phyloP scores from a whole-genome alignment of 2,797 vertebrate genomes.

The Sebastes wilsoni region DNA sequence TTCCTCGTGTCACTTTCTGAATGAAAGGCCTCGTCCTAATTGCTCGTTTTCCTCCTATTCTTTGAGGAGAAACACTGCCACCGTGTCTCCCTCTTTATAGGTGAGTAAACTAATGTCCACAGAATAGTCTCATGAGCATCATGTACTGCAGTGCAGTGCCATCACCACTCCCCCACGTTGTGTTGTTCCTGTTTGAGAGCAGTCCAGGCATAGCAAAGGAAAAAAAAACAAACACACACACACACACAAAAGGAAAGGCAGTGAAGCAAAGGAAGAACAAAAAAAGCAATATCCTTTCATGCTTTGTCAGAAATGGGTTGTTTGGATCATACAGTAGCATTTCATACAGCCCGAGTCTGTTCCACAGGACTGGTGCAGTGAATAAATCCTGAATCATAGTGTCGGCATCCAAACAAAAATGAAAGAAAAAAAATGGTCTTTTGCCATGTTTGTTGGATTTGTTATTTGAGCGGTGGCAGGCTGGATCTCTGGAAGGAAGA shows the following conservation, averaged over 20 bases:
- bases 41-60: conserved; percentile 25
- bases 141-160: conserved; percentile 54
- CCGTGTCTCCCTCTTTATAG: conserved; percentile 33
- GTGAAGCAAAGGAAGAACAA: conserved; percentile 89
- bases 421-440: conserved; percentile 35
- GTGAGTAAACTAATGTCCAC: conserved; percentile 57
- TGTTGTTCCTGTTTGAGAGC: conserved; percentile 75
- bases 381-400: conserved; percentile 65
- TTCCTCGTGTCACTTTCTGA: conserved; percentile 16
- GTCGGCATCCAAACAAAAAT: conserved; percentile 56
- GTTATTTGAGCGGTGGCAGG: conserved; percentile 60
- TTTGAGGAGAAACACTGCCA: conserved; percentile 18
- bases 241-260: conserved; percentile 83
- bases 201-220: conserved; percentile 90
- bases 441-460: conserved; percentile 66
- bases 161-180: conserved; percentile 36
- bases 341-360: conserved; percentile 51
- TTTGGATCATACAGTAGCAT: conserved; percentile 64
- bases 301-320: conserved; percentile 65
- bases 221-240: not conserved
- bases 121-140: conserved; percentile 51
- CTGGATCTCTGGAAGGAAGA: conserved; percentile 55
- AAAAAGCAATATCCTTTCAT: conserved; percentile 93
- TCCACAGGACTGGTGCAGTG: conserved; percentile 62
- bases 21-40: conserved; percentile 38